Evolutionary conservation across 1,140 invertebrate species (phyloP).

Genomic region (Spodoptera litura): DNA sequence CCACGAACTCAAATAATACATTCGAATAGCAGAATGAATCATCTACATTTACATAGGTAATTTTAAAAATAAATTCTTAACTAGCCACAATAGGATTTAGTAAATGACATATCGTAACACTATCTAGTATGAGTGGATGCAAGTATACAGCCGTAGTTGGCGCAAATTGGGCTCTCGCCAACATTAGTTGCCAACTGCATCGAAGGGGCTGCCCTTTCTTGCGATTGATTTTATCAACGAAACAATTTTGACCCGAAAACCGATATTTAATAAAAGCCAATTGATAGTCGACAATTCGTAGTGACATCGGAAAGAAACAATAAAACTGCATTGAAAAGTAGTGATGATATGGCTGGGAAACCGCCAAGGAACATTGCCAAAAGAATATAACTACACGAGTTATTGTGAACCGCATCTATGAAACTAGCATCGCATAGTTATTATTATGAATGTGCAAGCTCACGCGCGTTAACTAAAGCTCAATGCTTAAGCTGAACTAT

Average conservation of each 20-base stretch:
- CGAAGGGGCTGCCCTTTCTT: conserved; percentile 61
- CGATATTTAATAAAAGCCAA: conserved; percentile 4
- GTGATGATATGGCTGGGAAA: conserved; percentile 46
- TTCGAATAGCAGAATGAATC: conserved; percentile 33
- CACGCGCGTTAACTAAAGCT: conserved; percentile 31
- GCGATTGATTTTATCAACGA: conserved; percentile 55
- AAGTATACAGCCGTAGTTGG: conserved; percentile 60
- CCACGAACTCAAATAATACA: conserved; percentile 29
- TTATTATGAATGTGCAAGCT: conserved; percentile 10
- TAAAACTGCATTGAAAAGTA: conserved; percentile 50
- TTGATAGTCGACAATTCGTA: not conserved
- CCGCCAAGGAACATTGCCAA: conserved; percentile 58
- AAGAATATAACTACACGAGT: conserved; percentile 55
- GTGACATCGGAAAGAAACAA: conserved; percentile 35
- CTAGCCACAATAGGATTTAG: not conserved
- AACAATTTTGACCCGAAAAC: conserved; percentile 41
- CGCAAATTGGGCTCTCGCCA: conserved; percentile 72
- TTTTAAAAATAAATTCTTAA: conserved; percentile 32
- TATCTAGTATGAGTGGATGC: conserved; percentile 41
- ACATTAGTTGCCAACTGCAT: conserved; percentile 65
- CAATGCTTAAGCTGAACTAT: conserved; percentile 30
- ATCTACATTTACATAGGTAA: conserved; percentile 15
- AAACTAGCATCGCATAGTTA: conserved; percentile 9
- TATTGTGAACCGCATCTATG: conserved; percentile 47
- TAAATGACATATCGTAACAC: conserved; percentile 38